phyloP scores from a whole-genome alignment of 2,113 vertebrate species.

The Verasper variegatus region DNA sequence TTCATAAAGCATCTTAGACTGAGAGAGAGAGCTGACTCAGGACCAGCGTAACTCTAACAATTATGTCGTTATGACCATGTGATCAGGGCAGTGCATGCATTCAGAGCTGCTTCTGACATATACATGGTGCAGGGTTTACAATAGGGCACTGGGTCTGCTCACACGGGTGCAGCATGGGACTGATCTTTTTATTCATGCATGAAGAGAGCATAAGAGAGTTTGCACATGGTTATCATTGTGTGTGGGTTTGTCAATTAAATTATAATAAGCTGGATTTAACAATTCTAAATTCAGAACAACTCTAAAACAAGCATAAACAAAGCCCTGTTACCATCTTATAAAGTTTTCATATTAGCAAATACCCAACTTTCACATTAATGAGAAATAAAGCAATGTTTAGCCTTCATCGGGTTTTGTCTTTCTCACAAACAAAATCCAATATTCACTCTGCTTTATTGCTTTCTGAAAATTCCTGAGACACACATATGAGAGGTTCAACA shows the following conservation, averaged over 20 bases:
- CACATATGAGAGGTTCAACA: neutral
- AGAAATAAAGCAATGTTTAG: neutral
- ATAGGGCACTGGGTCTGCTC: no score
- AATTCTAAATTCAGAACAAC: neutral
- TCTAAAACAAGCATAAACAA: neutral
- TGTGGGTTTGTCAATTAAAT: neutral
- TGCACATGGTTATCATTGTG: neutral
- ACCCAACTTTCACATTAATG: neutral
- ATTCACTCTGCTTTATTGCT: neutral
- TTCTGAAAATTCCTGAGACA: neutral
- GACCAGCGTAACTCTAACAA: constrained; percentile 6
- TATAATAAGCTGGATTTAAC: neutral
- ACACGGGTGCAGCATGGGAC: no score
- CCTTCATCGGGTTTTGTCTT: neutral
- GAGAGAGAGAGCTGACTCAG: constrained; percentile 25
- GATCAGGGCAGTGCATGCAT: constrained; percentile 17
- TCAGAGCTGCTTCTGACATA: constrained; percentile 24
- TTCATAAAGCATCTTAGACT: constrained; percentile 42
- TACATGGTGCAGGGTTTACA: neutral
- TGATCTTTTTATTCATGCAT: no score
- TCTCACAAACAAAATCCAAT: neutral
- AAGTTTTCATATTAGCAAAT: neutral
- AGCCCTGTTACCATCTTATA: neutral
- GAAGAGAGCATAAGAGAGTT: no score
- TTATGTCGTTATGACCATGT: constrained; percentile 34